A percentile compares a stretch with the other conserved stretches of the same genome.
phyloP scores from a whole-genome alignment of 2,113 vertebrate species.

The Lepisosteus oculatus region DNA sequence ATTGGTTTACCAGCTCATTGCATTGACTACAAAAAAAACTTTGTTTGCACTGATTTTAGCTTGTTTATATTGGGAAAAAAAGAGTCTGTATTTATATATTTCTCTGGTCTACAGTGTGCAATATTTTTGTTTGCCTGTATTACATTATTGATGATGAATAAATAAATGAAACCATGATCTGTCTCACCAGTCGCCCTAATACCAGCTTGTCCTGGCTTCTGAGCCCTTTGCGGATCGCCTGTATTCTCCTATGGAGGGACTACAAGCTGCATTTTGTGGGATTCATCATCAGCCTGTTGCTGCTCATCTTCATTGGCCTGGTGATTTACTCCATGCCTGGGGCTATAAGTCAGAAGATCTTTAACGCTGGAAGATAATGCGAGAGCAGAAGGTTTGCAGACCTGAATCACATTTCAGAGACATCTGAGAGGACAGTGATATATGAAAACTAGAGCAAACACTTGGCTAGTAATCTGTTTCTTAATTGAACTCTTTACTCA shows the following conservation, averaged over 20 bases:
- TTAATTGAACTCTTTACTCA: no score
- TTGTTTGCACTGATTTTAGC: slow-evolving; percentile 63
- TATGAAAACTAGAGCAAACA: no score
- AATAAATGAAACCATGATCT: slow-evolving; percentile 33
- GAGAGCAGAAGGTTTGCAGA: no score
- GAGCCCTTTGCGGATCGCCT: slow-evolving; percentile 36
- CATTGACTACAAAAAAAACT: not conserved
- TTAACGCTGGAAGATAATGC: slow-evolving; percentile 36
- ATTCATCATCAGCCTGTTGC: slow-evolving; percentile 31
- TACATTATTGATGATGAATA: slow-evolving; percentile 50
- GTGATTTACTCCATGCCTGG: slow-evolving; percentile 53
- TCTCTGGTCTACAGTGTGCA: slow-evolving; percentile 51
- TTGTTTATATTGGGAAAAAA: slow-evolving; percentile 57
- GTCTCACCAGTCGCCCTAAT: slow-evolving; percentile 48
- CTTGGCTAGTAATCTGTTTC: no score
- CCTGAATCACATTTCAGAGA: no score
- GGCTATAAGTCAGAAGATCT: slow-evolving; percentile 51
- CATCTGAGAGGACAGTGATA: no score
- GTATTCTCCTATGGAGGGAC: slow-evolving; percentile 43
- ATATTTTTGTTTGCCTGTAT: slow-evolving; percentile 56
- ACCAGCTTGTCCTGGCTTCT: slow-evolving; percentile 57
- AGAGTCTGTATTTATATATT: slow-evolving; percentile 51
- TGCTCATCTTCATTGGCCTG: slow-evolving; percentile 46
- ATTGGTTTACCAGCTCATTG: slow-evolving; percentile 20
- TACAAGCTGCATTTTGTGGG: slow-evolving; percentile 39